A percentile compares a stretch with the other conserved stretches of the same genome.
phyloP scores from a whole-genome alignment of 2,888 invertebrate genomes.

The Horisme vitalbata region DNA sequence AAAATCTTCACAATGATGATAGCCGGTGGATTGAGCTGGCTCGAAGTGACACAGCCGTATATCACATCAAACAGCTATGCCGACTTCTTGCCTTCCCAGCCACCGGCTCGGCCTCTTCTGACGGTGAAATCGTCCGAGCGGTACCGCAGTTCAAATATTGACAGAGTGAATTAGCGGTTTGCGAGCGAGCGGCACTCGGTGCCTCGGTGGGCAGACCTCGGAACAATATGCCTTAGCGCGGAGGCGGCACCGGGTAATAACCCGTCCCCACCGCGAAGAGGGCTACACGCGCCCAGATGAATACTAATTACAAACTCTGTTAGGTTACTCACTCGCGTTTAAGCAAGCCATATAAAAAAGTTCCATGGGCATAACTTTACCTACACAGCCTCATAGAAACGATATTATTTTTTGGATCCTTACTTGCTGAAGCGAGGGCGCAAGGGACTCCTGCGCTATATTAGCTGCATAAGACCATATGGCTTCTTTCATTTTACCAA shows the following conservation, averaged over 20 bases:
- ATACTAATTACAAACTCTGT: constrained; percentile 75
- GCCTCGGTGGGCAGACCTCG: constrained; percentile 75
- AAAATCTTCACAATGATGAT: constrained; percentile 48
- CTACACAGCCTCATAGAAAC: no score
- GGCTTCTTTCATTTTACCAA: no score
- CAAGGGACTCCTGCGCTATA: no score
- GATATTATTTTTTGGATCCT: not conserved
- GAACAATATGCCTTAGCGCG: constrained; percentile 81
- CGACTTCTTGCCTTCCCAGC: constrained; percentile 93
- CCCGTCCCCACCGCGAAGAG: constrained; percentile 82
- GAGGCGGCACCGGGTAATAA: constrained; percentile 82
- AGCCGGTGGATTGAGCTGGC: constrained; percentile 87
- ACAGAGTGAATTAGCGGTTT: constrained; percentile 66
- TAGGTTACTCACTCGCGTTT: constrained; percentile 45
- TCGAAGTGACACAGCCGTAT: constrained; percentile 93
- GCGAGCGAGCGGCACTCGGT: constrained; percentile 74
- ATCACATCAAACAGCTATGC: constrained; percentile 90
- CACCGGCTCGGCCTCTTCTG: constrained; percentile 69
- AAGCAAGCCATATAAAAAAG: constrained; percentile 36
- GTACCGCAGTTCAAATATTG: constrained; percentile 70
- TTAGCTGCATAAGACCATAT: no score
- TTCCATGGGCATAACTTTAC: constrained; percentile 26
- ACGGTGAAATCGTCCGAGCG: constrained; percentile 50
- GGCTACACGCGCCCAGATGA: constrained; percentile 80
- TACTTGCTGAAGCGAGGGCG: not conserved